A percentile compares a stretch with the other conserved stretches of the same genome.
phyloP scores from a whole-genome alignment of 2,888 invertebrate species.

The Drosophila infuscata region DNA sequence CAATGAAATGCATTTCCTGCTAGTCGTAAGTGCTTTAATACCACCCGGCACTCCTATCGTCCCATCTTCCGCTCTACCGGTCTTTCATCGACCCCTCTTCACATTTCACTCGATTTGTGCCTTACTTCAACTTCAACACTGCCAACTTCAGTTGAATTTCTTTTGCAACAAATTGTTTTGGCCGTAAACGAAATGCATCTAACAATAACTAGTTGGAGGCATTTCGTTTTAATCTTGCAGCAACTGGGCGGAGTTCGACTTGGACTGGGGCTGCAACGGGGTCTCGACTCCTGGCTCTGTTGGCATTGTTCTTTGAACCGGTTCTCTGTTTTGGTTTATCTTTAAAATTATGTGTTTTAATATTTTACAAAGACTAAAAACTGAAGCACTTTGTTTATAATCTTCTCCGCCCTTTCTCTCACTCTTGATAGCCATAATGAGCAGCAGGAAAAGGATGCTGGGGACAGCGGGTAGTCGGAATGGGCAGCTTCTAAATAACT shows the following conservation, averaged over 20 bases:
- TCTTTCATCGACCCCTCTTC: neutral
- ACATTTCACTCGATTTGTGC: neutral
- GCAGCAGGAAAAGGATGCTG: slow-evolving; percentile 23
- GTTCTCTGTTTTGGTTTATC: slow-evolving; percentile 28
- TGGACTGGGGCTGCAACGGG: slow-evolving; percentile 2
- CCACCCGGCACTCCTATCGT: slow-evolving; percentile 10
- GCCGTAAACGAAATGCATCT: slow-evolving; percentile 16
- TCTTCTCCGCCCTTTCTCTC: slow-evolving; percentile 44
- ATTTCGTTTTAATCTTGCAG: slow-evolving; percentile 66
- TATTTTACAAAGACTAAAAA: slow-evolving; percentile 78
- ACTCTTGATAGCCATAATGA: slow-evolving; percentile 55
- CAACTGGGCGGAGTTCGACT: slow-evolving; percentile 12
- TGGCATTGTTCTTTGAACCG: slow-evolving; percentile 48
- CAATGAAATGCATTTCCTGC: slow-evolving; percentile 23
- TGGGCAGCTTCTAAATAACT: slow-evolving; percentile 30
- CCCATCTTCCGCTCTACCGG: neutral
- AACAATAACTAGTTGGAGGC: slow-evolving; percentile 36
- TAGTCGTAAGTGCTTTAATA: slow-evolving; percentile 18
- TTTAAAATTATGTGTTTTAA: slow-evolving; percentile 78
- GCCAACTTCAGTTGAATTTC: slow-evolving; percentile 66
- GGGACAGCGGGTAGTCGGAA: neutral
- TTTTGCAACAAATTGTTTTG: slow-evolving; percentile 70
- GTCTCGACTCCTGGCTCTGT: slow-evolving; percentile 33
- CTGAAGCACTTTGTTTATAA: slow-evolving; percentile 71
- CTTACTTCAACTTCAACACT: slow-evolving; percentile 22